These are phyloP conservation scores for Tachuris rubrigastra DNA, from an alignment of 2,113 vertebrate genomes.

Conservation along the genomic window DNA sequence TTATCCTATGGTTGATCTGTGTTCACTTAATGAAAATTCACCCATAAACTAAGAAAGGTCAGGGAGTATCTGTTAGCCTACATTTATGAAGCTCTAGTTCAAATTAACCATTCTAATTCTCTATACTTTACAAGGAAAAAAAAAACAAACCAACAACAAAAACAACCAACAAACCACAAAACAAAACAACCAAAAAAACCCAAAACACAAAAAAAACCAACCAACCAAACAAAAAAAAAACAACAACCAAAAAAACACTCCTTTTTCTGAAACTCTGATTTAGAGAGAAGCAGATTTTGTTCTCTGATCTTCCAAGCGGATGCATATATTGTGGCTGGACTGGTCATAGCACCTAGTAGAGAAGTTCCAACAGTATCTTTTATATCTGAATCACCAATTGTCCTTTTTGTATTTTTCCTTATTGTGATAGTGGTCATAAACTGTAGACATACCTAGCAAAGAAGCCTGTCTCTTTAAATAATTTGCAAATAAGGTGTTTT, in stretches of 20 bases:
- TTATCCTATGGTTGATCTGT: neutral
- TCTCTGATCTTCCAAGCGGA: neutral
- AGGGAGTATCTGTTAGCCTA: neutral
- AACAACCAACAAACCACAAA: neutral
- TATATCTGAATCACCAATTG: neutral
- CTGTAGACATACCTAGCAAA: neutral
- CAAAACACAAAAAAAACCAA: accelerated
- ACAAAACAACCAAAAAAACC: neutral
- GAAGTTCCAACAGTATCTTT: neutral
- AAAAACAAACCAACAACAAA: neutral
- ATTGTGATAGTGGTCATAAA: neutral
- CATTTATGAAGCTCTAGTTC: neutral
- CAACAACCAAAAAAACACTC: neutral
- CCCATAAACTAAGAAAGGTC: neutral
- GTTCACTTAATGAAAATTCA: neutral
- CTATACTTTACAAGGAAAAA: neutral
- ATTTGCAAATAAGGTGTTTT: neutral
- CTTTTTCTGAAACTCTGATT: neutral
- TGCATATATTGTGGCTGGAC: neutral
- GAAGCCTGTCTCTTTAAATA: neutral
- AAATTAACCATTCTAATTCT: neutral
- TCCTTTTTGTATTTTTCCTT: neutral
- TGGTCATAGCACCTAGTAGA: neutral
- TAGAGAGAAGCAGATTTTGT: neutral
- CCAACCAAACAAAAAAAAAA: neutral